Evolutionary conservation across 1,140 invertebrate genomes (phyloP), one percentile per base, ranked within the genome.

Genomic region (Atta cephalotes): DNA sequence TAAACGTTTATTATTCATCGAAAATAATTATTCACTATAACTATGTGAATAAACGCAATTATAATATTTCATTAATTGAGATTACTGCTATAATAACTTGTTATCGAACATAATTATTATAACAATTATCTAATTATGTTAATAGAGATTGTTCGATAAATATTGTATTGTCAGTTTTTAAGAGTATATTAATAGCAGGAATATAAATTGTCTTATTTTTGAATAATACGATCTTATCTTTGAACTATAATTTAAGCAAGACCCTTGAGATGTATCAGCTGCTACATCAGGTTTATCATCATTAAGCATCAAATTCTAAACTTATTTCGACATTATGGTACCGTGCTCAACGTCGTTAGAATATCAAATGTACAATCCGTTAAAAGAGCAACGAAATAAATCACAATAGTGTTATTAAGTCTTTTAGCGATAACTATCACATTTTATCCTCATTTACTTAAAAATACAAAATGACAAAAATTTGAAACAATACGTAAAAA

Each of bases 221-320:
- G 25, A 81, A 81, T 28, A 72, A 81, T 58, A 71, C 16, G 16
- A n/a, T 25, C 5, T n/a, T 12, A 31, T 35, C 35, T 16, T 49
- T n/a, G 31, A 4, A 28, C 9, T 39, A 45, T 72, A 72, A 81
- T 71, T 31, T 71, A 71, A 81, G 12, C n/a, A 49, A 56, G 31
- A 56, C n/a, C 21, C 51, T 71, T 28, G 18, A 31, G 21, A n/a
- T 35, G 21, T 68, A 12, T 81, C 53, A 72, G 51, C 5, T 49
- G 53, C 16, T 21, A 39, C 16, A 35, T 2, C 35, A 58, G 25
- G 35, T 60, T 81, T 81, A 81, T 81, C 51, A 18, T 71, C 16
- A 35, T 5, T 49, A 81, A 60, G 2, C 53, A 81, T 81, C 66
- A 16, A 81, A 72, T 71, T 45, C 10, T 81, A 60, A 81, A 60